These are phyloP conservation scores for Hozukius guyotensis DNA, from an alignment of 2,797 vertebrate species.

Conservation along the genomic window DNA sequence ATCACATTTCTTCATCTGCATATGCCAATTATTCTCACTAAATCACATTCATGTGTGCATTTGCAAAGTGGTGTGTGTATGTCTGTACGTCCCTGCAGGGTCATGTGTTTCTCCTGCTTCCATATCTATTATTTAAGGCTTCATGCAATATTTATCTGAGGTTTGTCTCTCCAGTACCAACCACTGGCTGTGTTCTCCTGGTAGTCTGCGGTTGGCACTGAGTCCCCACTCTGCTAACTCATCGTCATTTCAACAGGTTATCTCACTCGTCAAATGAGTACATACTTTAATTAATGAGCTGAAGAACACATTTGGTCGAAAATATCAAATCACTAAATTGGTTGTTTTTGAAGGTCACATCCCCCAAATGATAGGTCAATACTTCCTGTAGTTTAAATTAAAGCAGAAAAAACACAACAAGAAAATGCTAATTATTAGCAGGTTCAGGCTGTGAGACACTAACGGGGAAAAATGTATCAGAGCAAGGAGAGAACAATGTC, in stretches of 20 bases:
- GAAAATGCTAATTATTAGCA: neutral
- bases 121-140: conserved; percentile 59
- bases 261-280: conserved; percentile 5
- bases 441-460: neutral
- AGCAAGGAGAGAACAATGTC: too few species aligned
- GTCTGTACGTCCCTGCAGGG: conserved; percentile 26
- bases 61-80: neutral
- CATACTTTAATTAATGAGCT: neutral
- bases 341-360: neutral
- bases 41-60: conserved; percentile 10
- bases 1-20: conserved; percentile 45
- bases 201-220: neutral
- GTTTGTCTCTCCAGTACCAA: conserved; percentile 57
- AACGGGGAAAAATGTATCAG: neutral
- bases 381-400: neutral
- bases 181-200: conserved; percentile 33
- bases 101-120: conserved; percentile 47
- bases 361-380: neutral
- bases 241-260: conserved; percentile 24
- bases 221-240: conserved; percentile 24
- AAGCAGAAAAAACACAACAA: neutral
- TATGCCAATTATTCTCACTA: conserved; percentile 20
- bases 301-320: neutral
- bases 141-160: conserved; percentile 63
- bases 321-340: neutral